These are phyloP conservation scores for Chromis chromis DNA, from an alignment of 2,797 vertebrate species.

Conservation along the genomic window DNA sequence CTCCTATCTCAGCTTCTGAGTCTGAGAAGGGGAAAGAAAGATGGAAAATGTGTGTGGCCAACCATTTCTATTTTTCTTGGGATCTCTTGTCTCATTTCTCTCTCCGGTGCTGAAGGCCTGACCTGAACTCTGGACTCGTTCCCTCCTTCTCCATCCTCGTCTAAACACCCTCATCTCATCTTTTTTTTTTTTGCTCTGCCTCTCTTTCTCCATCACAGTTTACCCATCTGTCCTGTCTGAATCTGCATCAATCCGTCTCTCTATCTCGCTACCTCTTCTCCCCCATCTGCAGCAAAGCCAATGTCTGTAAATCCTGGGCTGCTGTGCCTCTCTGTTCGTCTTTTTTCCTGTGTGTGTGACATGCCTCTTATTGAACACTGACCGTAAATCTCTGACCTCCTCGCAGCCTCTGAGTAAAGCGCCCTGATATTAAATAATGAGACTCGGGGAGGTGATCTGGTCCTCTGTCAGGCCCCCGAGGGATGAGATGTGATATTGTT, in stretches of 20 bases:
- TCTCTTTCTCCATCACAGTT: slow-evolving; percentile 24
- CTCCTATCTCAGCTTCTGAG: slow-evolving; percentile 24
- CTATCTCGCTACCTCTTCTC: slow-evolving; percentile 23
- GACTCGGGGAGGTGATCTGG: slow-evolving; percentile 66
- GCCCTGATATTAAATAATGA: slow-evolving; percentile 76
- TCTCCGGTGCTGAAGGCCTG: slow-evolving; percentile 44
- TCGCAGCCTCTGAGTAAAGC: slow-evolving; percentile 69
- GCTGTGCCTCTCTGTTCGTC: slow-evolving; percentile 9
- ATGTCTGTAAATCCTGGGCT: slow-evolving; percentile 40
- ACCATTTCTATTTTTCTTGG: slow-evolving; percentile 63
- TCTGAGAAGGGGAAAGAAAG: slow-evolving; percentile 44
- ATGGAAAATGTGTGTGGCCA: slow-evolving; percentile 63
- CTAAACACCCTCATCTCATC: slow-evolving; percentile 30
- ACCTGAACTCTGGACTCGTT: slow-evolving; percentile 43
- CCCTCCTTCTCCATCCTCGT: slow-evolving; percentile 26
- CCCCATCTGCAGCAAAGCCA: slow-evolving; percentile 19
- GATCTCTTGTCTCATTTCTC: slow-evolving; percentile 46
- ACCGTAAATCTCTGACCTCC: slow-evolving; percentile 75
- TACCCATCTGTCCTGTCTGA: slow-evolving; percentile 9
- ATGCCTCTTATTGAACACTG: slow-evolving; percentile 62
- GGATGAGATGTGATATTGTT: slow-evolving; percentile 73
- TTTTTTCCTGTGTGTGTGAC: slow-evolving; percentile 36
- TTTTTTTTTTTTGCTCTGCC: slow-evolving; percentile 6
- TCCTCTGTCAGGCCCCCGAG: slow-evolving; percentile 64
- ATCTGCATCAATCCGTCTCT: slow-evolving; percentile 38